Base-by-base conservation (phyloP, 2,113 vertebrate species). In the Theropithecus gelada region DNA sequence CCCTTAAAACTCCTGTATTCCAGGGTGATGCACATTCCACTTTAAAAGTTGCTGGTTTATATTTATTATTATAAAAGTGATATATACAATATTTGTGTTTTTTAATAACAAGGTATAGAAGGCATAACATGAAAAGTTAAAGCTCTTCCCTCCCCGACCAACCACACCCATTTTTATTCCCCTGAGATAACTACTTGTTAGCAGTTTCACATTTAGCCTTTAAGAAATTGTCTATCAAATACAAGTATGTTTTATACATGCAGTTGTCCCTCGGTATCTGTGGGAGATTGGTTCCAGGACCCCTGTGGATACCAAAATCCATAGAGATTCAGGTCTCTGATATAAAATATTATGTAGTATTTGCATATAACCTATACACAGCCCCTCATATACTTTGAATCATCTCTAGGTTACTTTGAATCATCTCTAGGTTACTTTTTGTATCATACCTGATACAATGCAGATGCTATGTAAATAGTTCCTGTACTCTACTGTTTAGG, bases 51-150 rank as follows among this genome's bases (percentile, higher is more conserved):
- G 9, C 55, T 92, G 48, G n/a, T 73, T 93, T 90, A 64, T 87
- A 83, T 89, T 82, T 95, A 95, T 95, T 95, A 79, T 81, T 70
- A 66, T 84, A 82, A 95, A 96, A 81, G 23, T 88, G 78, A 85
- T 52, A 38, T 88, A 72, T 84, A 66, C n/a, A 84, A 48, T 82
- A 93, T 83, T 89, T 95, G 22, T 95, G 38, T 90, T 95, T 64
- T 61, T 96, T 84, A 3, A 85, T 64, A 64, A 80, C 94, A 93
- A 89, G 30, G 8, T 66, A 90, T 72, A 88, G 59, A 95, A 13
- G 14, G 32, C 38, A 55, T 81, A 66, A 55, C 18, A 70, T 68
- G 48, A 91, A 95, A 97, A 94, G 45, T 90, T 59, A 94, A 96
- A 96, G 16, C n/a, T 11, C 7, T 27, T 95, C 13, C 72, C 50